Evolutionary conservation across 2,797 vertebrate genomes (phyloP), one percentile per base, ranked within the genome.

Genomic region (Hemitrygon akajei): DNA sequence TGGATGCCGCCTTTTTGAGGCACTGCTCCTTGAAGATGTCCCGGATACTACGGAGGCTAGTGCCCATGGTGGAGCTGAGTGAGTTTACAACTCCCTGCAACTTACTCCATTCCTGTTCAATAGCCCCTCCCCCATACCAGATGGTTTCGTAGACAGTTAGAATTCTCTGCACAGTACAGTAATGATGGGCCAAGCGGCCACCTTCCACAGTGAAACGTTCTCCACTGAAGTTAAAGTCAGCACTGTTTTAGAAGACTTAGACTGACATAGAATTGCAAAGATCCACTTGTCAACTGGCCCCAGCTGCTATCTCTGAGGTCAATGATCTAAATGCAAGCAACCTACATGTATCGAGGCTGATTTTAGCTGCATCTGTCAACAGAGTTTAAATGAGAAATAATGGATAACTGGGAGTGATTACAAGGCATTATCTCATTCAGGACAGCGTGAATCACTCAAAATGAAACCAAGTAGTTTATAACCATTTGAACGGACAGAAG

Each of bases 341-440:
- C 86, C 60, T 89, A 16, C 1, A 66, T 63, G 63, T 69, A 89
- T 69, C 66, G 86, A 69, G 16, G 34, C 91, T 30, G 37, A 22
- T 56, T 25, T 75, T 92, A 30, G 40, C 34, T n/a, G 27, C 27
- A 30, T 75, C 91, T 76, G 91, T 93, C 91, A 76, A 93, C 40
- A 76, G 71, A 76, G 69, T 93, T 93, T 75, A 93, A 93, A 73
- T 47, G 69, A 71, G 47, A 71, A 75, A 56, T 92, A 75, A 56
- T 76, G 91, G 69, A n/a, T 93, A 93, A 93, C 71, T 56, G 71
- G 22, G 91, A 93, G 25, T 93, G 69, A 93, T 93, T 56, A 56
- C 71, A 76, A 56, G 91, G 40, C 71, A 56, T 30, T 93, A 58
- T 93, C 91, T 93, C 40, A 56, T 76, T 30, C 69, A 47, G 34